Evolutionary conservation across 2,888 invertebrate genomes (phyloP).

Genomic region (Lasioglossum calceatum): DNA sequence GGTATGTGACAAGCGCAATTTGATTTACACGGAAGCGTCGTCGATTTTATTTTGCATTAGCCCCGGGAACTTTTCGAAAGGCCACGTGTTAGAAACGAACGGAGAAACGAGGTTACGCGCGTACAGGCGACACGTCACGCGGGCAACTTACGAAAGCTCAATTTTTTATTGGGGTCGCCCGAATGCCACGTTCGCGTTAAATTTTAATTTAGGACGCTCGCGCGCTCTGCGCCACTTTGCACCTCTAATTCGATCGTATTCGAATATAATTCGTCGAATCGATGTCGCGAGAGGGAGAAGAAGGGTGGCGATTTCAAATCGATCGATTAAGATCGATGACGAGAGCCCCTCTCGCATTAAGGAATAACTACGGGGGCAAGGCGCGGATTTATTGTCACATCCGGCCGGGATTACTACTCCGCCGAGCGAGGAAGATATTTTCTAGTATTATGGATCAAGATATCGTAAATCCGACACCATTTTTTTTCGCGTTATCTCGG

Average conservation of each 20-base stretch:
- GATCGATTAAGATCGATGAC: background rate
- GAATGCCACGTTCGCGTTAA: slow-evolving; percentile 50
- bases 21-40: background rate
- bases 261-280: slow-evolving; percentile 34
- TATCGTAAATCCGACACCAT: slow-evolving; percentile 19
- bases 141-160: slow-evolving; percentile 34
- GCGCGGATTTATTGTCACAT: slow-evolving; percentile 25
- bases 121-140: slow-evolving; percentile 17
- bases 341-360: background rate
- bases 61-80: background rate
- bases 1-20: background rate
- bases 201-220: slow-evolving; percentile 44
- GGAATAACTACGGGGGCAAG: slow-evolving; percentile 6
- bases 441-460: slow-evolving; percentile 36
- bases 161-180: slow-evolving; percentile 47
- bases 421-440: slow-evolving; percentile 3
- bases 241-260: slow-evolving; percentile 28
- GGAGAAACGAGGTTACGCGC: slow-evolving; percentile 37
- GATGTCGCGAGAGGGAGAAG: background rate
- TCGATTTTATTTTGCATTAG: background rate
- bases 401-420: slow-evolving; percentile 4
- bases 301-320: background rate
- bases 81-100: background rate
- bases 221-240: slow-evolving; percentile 35
- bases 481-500: slow-evolving; percentile 14